A percentile compares a stretch with the other conserved stretches of the same genome.
Conservation (phyloP, 2,888 invertebrate species). For the Aproaerema taeniolella region DNA sequence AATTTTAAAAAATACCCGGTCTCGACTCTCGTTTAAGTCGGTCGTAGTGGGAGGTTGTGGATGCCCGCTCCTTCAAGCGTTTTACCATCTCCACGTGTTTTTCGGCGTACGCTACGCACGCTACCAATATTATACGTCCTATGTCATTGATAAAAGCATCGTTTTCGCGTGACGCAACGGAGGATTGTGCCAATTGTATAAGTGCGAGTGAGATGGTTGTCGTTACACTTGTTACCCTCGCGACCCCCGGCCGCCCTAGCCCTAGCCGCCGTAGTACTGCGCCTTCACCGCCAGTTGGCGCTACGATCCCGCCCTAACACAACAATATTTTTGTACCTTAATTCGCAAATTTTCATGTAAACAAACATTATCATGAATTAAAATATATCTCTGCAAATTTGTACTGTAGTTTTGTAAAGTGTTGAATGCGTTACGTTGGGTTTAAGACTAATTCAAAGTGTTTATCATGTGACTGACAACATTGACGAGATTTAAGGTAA, state of each 20-base stretch:
- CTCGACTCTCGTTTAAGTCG: no score
- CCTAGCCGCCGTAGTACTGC: slow-evolving; percentile 32
- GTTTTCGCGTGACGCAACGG: slow-evolving; percentile 63
- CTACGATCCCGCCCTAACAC: slow-evolving; percentile 62
- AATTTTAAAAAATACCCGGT: no score
- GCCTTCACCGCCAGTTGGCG: slow-evolving; percentile 66
- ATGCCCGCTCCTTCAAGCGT: no score
- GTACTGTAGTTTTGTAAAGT: neutral
- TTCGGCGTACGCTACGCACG: slow-evolving; percentile 13
- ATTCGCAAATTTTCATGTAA: slow-evolving; percentile 59
- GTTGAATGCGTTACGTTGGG: neutral
- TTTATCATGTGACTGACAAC: slow-evolving; percentile 17
- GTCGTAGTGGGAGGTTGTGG: no score
- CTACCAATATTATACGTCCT: slow-evolving; percentile 53
- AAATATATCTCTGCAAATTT: slow-evolving; percentile 24
- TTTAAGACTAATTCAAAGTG: no score
- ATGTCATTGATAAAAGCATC: slow-evolving; percentile 71
- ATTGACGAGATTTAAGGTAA: slow-evolving; percentile 19
- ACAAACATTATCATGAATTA: slow-evolving; percentile 56
- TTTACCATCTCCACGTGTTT: slow-evolving; percentile 17
- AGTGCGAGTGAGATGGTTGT: slow-evolving; percentile 50
- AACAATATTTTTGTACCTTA: slow-evolving; percentile 49
- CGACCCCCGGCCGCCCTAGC: slow-evolving; percentile 47
- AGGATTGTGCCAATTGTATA: slow-evolving; percentile 45
- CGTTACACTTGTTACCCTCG: slow-evolving; percentile 31